Conservation (phyloP, 2,113 vertebrate genomes). For the Bostrychus sinensis region DNA sequence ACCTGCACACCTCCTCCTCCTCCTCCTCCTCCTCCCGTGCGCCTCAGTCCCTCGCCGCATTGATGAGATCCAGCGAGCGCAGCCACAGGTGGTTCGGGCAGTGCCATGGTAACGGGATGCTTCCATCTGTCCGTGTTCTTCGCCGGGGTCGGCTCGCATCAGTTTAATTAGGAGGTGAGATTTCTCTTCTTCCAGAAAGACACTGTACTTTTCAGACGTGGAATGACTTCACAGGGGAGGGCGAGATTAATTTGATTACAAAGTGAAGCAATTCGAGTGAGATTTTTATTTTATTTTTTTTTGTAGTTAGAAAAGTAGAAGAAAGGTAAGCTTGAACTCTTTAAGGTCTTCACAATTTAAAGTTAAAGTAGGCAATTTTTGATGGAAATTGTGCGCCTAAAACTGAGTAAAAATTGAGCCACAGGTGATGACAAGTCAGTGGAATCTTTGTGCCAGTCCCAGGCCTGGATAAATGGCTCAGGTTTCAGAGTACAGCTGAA, state of each 20-base stretch:
- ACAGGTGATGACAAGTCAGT: not conserved
- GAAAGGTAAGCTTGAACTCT: not conserved
- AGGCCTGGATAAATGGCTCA: no score
- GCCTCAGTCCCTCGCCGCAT: not conserved
- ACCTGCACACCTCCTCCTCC: not conserved
- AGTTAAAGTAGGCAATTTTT: not conserved
- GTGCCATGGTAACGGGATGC: conserved; percentile 38
- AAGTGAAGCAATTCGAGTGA: no score
- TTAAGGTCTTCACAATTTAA: no score
- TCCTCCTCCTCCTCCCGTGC: not conserved
- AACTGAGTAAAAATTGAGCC: not conserved
- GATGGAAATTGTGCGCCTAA: not conserved
- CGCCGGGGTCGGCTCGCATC: conserved; percentile 11
- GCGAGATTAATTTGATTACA: not conserved
- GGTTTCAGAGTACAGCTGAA: no score
- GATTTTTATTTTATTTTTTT: no score
- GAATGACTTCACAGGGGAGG: not conserved
- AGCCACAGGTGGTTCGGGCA: conserved; percentile 39
- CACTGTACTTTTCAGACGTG: not conserved
- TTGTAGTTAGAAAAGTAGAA: not conserved
- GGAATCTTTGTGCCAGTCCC: no score
- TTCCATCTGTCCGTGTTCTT: conserved; percentile 4
- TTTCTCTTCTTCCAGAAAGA: not conserved
- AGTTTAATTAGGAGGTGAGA: conserved; percentile 29
- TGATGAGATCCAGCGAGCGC: conserved; percentile 21